Evolutionary conservation across 2,888 invertebrate species (phyloP).

Genomic region (Antitype chi): DNA sequence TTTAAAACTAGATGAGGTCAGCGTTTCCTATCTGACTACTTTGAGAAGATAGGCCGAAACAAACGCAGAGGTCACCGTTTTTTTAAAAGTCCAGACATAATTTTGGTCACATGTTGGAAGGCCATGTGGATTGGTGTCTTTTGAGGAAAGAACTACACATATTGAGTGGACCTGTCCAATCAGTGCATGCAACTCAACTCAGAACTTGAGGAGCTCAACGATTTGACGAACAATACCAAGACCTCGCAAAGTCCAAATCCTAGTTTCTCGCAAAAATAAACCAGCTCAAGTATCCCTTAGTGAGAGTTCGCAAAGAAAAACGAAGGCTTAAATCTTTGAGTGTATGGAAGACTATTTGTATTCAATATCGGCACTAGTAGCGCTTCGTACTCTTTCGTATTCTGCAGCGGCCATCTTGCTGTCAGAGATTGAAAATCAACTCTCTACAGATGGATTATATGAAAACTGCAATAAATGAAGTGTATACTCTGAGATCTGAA

Average conservation of each 20-base stretch:
- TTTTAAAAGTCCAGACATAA: too few species aligned
- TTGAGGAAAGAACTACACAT: too few species aligned
- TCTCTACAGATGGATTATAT: slow-evolving; percentile 50
- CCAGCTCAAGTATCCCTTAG: background rate
- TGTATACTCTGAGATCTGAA: background rate
- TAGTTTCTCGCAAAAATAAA: background rate
- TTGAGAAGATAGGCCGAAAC: too few species aligned
- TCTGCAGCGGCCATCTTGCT: slow-evolving; percentile 44
- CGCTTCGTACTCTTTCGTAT: slow-evolving; percentile 45
- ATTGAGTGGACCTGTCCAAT: too few species aligned
- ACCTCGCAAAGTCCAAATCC: background rate
- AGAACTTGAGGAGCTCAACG: too few species aligned
- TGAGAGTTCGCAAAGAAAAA: background rate
- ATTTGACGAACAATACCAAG: too few species aligned
- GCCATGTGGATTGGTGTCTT: too few species aligned
- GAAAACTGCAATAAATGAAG: slow-evolving; percentile 33
- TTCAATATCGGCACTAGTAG: slow-evolving; percentile 38
- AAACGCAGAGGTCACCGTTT: too few species aligned
- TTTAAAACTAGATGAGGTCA: too few species aligned
- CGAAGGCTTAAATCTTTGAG: background rate
- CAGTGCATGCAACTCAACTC: too few species aligned
- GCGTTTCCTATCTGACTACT: too few species aligned
- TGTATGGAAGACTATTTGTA: slow-evolving; percentile 48
- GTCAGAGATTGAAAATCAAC: slow-evolving; percentile 61
- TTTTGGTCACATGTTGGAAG: too few species aligned